Evolutionary conservation across 2,888 invertebrate genomes (phyloP), one percentile per base, ranked within the genome.

Genomic region (Mesorhabditis sp.): DNA sequence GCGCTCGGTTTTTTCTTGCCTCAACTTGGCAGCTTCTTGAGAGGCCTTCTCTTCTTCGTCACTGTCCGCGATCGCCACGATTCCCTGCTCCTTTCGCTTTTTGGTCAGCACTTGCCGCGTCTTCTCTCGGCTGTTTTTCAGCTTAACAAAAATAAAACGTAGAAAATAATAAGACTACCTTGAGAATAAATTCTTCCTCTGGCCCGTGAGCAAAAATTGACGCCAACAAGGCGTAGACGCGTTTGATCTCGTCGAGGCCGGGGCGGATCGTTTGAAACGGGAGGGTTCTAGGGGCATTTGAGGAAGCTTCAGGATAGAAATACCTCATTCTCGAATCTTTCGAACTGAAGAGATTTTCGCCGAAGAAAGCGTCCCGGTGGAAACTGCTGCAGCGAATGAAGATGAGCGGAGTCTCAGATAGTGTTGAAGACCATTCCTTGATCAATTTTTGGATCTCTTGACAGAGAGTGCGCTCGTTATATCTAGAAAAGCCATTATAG

Each of bases 231-330:
- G 90, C 89, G 78, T 92, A 91, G 0, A 92, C 91, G 73, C 93
- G 88, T 83, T 91, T 89, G 1, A 92, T 90, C 88, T 93, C 93
- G 68, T 90, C 91, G 81, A 90, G 92, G 0, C 92, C 92, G 0
- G 93, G 92, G 77, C 92, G 89, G 76, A 91, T 88, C 0, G 93
- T 93, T 0, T 91, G 91, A 87, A 93, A 92, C 0, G 93, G 93
- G 73, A 94, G 89, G 28, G 89, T 90, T 76, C 91, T 87, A 6
- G 58, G n/a, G n/a, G n/a, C n/a, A 13, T 13, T 28, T 28, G 28
- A 28, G 28, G 28, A 28, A 28, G 28, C 1, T 28, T 28, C 28
- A 28, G 28, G 28, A 28, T 28, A 28, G 2, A 28, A 28, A 1
- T 13, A 50, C 58, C 58, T 50, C 7, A 50, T 50, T 50, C 58